Percentiles rank a stretch among this genome's conserved stretches.
Conservation (phyloP, 2,888 invertebrate genomes). For the Globia sparganii region DNA sequence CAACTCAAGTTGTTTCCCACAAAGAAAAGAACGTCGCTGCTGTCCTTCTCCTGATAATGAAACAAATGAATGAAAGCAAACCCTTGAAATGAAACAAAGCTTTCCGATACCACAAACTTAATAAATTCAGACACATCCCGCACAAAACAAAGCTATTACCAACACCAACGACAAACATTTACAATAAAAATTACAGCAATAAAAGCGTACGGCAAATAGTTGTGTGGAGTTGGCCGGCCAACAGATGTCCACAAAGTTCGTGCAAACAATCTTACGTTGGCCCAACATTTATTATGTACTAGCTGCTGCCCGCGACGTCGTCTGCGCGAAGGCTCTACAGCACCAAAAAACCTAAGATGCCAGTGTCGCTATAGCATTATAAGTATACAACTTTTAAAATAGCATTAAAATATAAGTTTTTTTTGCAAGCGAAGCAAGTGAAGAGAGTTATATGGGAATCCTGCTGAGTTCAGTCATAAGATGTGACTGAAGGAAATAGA, state of each 20-base stretch:
- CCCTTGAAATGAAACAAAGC: slow-evolving; percentile 1
- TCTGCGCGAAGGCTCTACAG: too few relatives aligned
- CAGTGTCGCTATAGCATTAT: too few relatives aligned
- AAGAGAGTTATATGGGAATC: too few relatives aligned
- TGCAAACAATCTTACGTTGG: slow-evolving; percentile 29
- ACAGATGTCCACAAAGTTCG: slow-evolving; percentile 47
- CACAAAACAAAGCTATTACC: slow-evolving; percentile 27
- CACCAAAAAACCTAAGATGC: too few relatives aligned
- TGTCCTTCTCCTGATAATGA: neutral
- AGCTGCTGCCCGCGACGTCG: too few relatives aligned
- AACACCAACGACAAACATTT: slow-evolving; percentile 44
- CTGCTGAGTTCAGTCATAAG: too few relatives aligned
- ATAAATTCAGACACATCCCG: slow-evolving; percentile 5
- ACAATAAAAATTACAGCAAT: slow-evolving; percentile 48
- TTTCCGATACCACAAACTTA: slow-evolving; percentile 17
- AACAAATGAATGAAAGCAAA: neutral
- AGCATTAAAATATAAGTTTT: too few relatives aligned
- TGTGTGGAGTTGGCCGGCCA: slow-evolving; percentile 36
- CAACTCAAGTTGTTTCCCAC: neutral
- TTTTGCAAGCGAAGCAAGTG: too few relatives aligned
- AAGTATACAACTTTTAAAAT: too few relatives aligned
- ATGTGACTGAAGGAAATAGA: too few relatives aligned
- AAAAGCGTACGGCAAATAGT: slow-evolving; percentile 48
- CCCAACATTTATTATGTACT: slow-evolving; percentile 34
- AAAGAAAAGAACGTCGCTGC: neutral